These are phyloP conservation scores for Platygyra sinensis DNA, from an alignment of 64 coral and sea anemone species.

Conservation along the genomic window DNA sequence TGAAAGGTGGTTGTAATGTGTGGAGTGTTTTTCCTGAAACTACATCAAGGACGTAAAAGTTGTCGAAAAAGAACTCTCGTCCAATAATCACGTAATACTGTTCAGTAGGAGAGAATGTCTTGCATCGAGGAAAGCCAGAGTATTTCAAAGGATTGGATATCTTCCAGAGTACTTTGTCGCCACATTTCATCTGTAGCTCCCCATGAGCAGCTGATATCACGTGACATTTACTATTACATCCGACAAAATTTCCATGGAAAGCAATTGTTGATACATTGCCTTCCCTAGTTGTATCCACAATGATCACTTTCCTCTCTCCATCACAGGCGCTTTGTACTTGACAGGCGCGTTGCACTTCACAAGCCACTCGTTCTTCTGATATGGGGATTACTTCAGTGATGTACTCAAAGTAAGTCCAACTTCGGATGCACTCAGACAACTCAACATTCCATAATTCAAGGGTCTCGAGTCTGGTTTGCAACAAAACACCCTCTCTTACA, in stretches of 20 bases:
- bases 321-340: too few species aligned
- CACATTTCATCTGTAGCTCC: not conserved
- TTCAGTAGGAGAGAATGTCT: not conserved
- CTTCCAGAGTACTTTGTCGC: not conserved
- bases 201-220: not conserved
- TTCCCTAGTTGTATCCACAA: not conserved
- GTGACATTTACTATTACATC: slow-evolving; percentile 4
- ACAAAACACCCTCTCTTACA: not conserved
- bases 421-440: not conserved
- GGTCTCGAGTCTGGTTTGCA: not conserved
- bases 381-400: not conserved
- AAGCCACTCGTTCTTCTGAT: not conserved
- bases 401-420: not conserved
- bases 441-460: not conserved
- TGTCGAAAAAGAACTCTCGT: too few species aligned
- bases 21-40: too few species aligned
- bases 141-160: not conserved
- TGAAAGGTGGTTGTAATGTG: too few species aligned
- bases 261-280: not conserved
- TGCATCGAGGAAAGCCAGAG: not conserved
- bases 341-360: too few species aligned
- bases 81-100: not conserved
- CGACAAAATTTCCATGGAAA: not conserved
- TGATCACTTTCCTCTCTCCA: not conserved
- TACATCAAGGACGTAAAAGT: not conserved